Percentiles rank a stretch among this genome's conserved stretches.
phyloP scores from a whole-genome alignment of 2,888 invertebrate species.

The Schizaphis graminum region DNA sequence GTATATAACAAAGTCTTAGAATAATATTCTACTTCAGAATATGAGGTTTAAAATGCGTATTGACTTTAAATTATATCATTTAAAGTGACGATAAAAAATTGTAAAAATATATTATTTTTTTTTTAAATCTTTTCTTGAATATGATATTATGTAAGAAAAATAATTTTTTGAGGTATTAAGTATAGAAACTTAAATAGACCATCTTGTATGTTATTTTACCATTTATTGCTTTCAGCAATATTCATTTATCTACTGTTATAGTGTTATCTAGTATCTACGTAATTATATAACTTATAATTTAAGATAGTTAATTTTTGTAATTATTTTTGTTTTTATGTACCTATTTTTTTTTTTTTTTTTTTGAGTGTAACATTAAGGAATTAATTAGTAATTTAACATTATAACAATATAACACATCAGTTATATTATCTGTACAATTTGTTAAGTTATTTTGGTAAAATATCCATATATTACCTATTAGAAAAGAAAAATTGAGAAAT shows the following conservation, averaged over 20 bases:
- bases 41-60: not conserved
- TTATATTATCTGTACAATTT: not conserved
- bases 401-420: not conserved
- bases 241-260: not conserved
- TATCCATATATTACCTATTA: not conserved
- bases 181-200: not conserved
- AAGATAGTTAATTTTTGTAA: constrained; percentile 5
- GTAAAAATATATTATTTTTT: not conserved
- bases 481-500: not conserved
- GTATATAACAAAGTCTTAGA: too few species aligned
- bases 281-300: not conserved
- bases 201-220: not conserved
- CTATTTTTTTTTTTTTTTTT: not conserved
- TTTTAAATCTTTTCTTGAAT: not conserved
- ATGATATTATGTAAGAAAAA: not conserved
- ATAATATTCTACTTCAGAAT: not conserved
- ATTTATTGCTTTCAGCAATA: not conserved
- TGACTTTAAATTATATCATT: not conserved
- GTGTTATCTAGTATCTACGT: not conserved
- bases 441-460: not conserved
- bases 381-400: constrained; percentile 13
- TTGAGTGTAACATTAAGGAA: constrained; percentile 14
- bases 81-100: not conserved
- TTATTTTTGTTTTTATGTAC: not conserved
- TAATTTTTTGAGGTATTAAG: not conserved